These are phyloP conservation scores for Tetrapedia diversipes DNA, from an alignment of 2,888 invertebrate species.

Conservation along the genomic window DNA sequence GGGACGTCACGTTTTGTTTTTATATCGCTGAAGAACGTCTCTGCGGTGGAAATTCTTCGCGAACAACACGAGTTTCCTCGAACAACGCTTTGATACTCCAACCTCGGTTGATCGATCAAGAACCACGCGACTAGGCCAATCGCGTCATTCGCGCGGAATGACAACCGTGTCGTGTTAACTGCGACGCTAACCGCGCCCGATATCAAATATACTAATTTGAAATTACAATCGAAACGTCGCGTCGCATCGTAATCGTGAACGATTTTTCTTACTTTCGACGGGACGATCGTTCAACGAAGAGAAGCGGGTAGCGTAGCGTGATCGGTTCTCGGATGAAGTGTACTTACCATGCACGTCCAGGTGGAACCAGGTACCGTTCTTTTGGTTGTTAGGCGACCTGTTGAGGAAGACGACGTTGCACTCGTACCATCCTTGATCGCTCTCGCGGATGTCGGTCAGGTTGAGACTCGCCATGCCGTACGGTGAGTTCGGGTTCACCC, in stretches of 20 bases:
- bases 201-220: background rate
- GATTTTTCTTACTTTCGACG: conserved; percentile 11
- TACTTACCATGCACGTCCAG: conserved; percentile 94
- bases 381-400: conserved; percentile 95
- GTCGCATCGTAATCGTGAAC: background rate
- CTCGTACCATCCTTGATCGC: conserved; percentile 98
- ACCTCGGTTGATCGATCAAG: background rate
- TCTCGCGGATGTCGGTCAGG: conserved; percentile 95
- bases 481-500: conserved; percentile 93
- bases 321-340: background rate
- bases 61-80: background rate
- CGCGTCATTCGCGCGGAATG: conserved; percentile 17
- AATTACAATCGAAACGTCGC: too few relatives aligned
- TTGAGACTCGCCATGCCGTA: conserved; percentile 97
- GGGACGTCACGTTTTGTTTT: background rate
- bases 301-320: background rate
- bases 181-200: background rate
- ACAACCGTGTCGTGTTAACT: background rate
- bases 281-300: background rate
- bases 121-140: conserved; percentile 14
- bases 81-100: background rate
- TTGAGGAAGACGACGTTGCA: conserved; percentile 97
- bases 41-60: conserved; percentile 1
- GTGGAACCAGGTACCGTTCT: conserved; percentile 99
- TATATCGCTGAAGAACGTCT: background rate